Evolutionary conservation across 2,888 invertebrate species (phyloP).

Genomic region (Lapara coniferarum): DNA sequence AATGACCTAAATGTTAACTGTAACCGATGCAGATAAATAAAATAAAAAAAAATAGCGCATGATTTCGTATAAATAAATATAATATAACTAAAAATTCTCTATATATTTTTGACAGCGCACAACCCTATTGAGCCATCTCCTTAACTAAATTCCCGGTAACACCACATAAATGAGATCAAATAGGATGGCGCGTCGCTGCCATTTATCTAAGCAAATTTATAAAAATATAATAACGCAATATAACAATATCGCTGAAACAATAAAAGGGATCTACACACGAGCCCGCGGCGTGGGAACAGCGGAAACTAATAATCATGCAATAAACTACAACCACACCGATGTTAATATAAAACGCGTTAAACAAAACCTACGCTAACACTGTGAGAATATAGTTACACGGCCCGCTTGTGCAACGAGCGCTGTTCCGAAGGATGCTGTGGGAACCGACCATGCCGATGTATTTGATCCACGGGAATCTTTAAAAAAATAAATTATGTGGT

Average conservation of each 20-base stretch:
- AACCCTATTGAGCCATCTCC: too few relatives aligned
- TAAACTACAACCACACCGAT: conserved; percentile 48
- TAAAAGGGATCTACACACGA: conserved; percentile 10
- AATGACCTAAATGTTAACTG: too few relatives aligned
- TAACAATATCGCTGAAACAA: background rate
- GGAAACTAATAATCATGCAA: conserved; percentile 55
- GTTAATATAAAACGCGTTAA: conserved; percentile 29
- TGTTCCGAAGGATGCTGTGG: background rate
- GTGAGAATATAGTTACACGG: conserved; percentile 24
- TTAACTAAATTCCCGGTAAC: too few relatives aligned
- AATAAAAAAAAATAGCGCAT: too few relatives aligned
- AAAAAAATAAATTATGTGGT: too few relatives aligned
- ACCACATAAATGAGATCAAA: too few relatives aligned
- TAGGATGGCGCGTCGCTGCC: too few relatives aligned
- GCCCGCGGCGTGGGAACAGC: conserved; percentile 42
- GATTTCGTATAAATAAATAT: too few relatives aligned
- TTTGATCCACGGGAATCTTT: background rate
- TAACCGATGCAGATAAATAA: too few relatives aligned
- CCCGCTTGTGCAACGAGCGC: background rate
- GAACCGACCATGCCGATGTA: background rate
- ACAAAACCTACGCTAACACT: conserved; percentile 28
- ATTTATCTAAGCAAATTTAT: background rate
- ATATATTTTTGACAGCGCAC: too few relatives aligned
- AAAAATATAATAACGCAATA: background rate
- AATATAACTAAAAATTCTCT: too few relatives aligned